phyloP scores from a whole-genome alignment of 2,113 vertebrate genomes.

The Phycodurus eques region DNA sequence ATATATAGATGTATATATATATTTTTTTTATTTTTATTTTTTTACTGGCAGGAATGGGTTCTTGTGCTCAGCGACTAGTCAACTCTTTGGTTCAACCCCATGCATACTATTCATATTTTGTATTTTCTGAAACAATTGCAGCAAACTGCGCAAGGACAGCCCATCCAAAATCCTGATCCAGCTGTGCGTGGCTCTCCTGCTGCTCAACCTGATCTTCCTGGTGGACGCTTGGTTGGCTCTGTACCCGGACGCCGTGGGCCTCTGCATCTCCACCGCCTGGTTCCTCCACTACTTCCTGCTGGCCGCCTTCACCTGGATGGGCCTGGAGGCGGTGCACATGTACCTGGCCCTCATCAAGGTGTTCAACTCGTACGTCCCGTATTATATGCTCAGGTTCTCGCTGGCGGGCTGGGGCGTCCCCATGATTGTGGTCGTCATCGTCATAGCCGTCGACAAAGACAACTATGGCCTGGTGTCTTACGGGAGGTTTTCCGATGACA shows the following conservation, averaged over 20 bases:
- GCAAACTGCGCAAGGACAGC: conserved; percentile 91
- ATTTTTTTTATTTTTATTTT: too few relatives aligned
- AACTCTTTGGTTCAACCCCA: too few relatives aligned
- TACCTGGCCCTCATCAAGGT: conserved; percentile 95
- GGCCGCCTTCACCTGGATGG: conserved; percentile 96
- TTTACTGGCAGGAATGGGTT: too few relatives aligned
- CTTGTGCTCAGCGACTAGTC: too few relatives aligned
- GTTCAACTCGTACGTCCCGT: conserved; percentile 86
- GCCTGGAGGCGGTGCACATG: conserved; percentile 97
- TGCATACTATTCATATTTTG: too few relatives aligned
- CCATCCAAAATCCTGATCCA: conserved; percentile 96
- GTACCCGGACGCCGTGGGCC: conserved; percentile 71
- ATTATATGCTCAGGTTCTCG: conserved; percentile 91
- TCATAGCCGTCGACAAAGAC: conserved; percentile 78
- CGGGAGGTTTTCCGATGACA: conserved; percentile 74
- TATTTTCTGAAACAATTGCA: conserved; percentile 45
- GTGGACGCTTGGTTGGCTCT: conserved; percentile 89
- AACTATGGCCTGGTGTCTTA: conserved; percentile 86
- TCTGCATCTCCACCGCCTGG: conserved; percentile 90
- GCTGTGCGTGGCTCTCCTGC: conserved; percentile 84
- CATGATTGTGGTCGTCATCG: conserved; percentile 80
- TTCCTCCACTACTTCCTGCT: conserved; percentile 97
- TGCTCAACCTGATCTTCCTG: conserved; percentile 89
- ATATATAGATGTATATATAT: too few relatives aligned
- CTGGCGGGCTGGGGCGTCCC: conserved; percentile 89